Conservation (phyloP, 2,797 vertebrate species). For the Siniperca scherzeri region DNA sequence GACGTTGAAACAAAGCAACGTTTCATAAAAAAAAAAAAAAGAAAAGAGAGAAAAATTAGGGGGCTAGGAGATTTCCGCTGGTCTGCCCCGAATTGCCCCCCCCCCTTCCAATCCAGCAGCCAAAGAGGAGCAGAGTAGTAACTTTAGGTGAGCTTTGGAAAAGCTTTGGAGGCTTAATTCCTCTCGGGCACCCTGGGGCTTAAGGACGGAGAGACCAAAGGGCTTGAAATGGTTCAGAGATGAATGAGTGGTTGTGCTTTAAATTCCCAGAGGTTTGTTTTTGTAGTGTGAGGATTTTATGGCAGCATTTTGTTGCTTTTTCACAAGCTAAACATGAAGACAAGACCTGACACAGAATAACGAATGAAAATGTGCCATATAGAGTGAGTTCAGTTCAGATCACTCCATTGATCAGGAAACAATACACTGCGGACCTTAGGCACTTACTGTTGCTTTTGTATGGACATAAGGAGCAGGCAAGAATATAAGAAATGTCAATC, state of each 20-base stretch:
- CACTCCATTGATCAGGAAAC: background rate
- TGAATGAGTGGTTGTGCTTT: slow-evolving; percentile 72
- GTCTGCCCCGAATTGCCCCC: slow-evolving; percentile 61
- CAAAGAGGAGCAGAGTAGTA: slow-evolving; percentile 60
- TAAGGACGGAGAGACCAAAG: slow-evolving; percentile 65
- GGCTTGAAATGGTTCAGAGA: slow-evolving; percentile 67
- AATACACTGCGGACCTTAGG: slow-evolving; percentile 57
- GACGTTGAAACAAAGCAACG: slow-evolving; percentile 85
- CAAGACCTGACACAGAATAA: slow-evolving; percentile 10
- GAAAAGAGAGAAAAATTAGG: slow-evolving; percentile 30
- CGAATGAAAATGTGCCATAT: slow-evolving; percentile 5
- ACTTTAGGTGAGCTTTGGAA: slow-evolving; percentile 63
- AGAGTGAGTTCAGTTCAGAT: slow-evolving; percentile 7
- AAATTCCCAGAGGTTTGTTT: slow-evolving; percentile 71
- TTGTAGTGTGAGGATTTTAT: slow-evolving; percentile 57
- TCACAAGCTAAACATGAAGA: slow-evolving; percentile 24
- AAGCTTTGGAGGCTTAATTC: slow-evolving; percentile 79
- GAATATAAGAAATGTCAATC: background rate
- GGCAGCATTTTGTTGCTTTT: slow-evolving; percentile 49
- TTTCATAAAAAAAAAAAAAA: slow-evolving; percentile 59
- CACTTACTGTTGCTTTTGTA: slow-evolving; percentile 68
- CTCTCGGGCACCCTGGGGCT: slow-evolving; percentile 76
- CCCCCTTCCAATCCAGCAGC: slow-evolving; percentile 50
- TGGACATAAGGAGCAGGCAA: slow-evolving; percentile 15
- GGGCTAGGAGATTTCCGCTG: slow-evolving; percentile 74